These are phyloP conservation scores for Zootermopsis nevadensis DNA, from an alignment of 2,888 invertebrate genomes.

Conservation along the genomic window DNA sequence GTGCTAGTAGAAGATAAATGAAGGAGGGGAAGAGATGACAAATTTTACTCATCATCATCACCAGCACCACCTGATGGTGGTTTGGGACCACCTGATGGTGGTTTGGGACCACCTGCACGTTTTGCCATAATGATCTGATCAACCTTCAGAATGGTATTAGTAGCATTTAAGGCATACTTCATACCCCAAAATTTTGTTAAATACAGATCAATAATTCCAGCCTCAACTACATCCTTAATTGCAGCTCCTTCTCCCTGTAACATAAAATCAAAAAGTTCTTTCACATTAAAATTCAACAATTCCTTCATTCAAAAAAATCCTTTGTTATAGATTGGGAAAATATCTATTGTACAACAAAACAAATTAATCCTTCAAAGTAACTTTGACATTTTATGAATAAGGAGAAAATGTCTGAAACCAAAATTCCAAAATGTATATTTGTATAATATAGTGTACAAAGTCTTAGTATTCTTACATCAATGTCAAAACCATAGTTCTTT, in stretches of 20 bases:
- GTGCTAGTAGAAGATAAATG: neutral
- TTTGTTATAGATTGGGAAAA: no score
- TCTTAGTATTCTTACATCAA: constrained; percentile 70
- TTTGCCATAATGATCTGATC: constrained; percentile 99
- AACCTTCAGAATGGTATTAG: constrained; percentile 91
- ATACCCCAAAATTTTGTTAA: constrained; percentile 92
- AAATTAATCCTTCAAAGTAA: no score
- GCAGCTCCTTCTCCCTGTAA: constrained; percentile 71
- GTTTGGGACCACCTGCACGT: constrained; percentile 94
- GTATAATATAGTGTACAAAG: no score
- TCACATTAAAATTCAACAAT: no score
- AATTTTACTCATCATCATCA: constrained; percentile 13
- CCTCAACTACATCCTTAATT: constrained; percentile 80
- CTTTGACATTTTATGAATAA: no score
- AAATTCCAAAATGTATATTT: no score
- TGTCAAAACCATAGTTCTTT: constrained; percentile 86
- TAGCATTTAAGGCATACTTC: constrained; percentile 94
- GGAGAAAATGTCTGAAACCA: no score
- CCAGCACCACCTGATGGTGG: constrained; percentile 35
- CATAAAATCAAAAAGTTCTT: constrained; percentile 8
- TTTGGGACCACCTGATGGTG: constrained; percentile 65
- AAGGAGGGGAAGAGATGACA: neutral
- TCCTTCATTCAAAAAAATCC: no score
- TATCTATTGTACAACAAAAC: no score
- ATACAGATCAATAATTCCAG: constrained; percentile 85